Evolutionary conservation across 2,888 invertebrate species (phyloP).

Genomic region (Aelia acuminata): DNA sequence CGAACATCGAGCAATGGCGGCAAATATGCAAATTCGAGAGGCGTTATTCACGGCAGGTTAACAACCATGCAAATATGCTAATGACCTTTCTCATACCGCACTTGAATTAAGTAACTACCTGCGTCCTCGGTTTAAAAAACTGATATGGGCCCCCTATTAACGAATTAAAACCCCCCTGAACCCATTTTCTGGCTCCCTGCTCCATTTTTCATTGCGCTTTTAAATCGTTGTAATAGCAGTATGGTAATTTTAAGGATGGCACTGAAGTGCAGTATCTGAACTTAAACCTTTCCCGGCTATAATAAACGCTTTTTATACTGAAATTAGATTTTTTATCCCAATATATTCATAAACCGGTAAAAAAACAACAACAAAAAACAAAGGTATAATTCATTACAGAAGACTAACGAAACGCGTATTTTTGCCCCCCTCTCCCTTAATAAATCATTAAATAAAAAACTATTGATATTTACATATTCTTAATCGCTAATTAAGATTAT

Average conservation of each 20-base stretch:
- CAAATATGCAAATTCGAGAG: background rate
- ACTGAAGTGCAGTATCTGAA: background rate
- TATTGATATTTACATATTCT: no score
- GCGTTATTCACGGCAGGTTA: conserved; percentile 4
- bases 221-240: background rate
- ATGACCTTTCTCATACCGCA: background rate
- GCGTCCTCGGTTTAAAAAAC: conserved; percentile 1
- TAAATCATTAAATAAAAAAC: no score
- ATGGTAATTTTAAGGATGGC: background rate
- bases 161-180: background rate
- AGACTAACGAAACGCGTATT: no score
- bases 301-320: background rate
- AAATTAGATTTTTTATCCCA: no score
- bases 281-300: no score
- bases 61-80: conserved; percentile 8
- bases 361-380: no score
- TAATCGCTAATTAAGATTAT: no score
- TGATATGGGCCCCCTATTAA: background rate
- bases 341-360: no score
- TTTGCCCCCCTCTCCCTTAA: no score
- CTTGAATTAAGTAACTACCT: conserved; percentile 40
- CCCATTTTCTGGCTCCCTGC: background rate
- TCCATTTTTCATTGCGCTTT: background rate
- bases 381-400: no score
- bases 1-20: background rate